A percentile compares a stretch with the other conserved stretches of the same genome.
Evolutionary conservation across 2,113 vertebrate genomes (phyloP).

Genomic region (Apus apus): DNA sequence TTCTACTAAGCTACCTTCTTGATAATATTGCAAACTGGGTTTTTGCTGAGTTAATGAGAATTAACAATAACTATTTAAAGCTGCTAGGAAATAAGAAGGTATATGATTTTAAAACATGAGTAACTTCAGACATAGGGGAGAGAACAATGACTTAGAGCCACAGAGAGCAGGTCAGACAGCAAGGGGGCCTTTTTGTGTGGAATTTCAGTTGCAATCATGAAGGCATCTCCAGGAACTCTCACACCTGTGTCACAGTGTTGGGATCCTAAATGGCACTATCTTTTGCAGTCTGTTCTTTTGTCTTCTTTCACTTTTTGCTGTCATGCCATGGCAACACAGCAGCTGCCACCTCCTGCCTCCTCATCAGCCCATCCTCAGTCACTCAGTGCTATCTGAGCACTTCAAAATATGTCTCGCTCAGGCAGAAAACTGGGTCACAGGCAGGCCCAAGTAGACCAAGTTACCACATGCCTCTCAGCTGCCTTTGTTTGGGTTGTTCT

Average conservation of each 20-base stretch:
- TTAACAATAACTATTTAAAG: background rate
- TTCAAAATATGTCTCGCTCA: background rate
- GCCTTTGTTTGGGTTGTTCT: background rate
- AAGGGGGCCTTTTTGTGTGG: background rate
- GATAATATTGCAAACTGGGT: background rate
- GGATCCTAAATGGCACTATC: accelerated
- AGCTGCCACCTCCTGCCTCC: background rate
- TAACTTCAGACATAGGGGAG: background rate
- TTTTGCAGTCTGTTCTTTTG: background rate
- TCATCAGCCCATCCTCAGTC: accelerated
- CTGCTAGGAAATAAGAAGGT: background rate
- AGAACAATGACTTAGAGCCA: background rate
- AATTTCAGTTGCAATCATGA: background rate
- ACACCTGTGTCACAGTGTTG: accelerated
- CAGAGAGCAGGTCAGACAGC: background rate
- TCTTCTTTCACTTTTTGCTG: background rate
- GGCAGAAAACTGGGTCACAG: background rate
- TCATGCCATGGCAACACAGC: background rate
- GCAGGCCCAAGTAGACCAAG: background rate
- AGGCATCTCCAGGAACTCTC: background rate
- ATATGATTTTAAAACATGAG: background rate
- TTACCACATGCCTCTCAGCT: background rate
- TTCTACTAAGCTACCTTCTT: background rate
- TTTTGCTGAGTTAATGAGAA: background rate
- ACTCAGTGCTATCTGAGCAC: accelerated